phyloP scores from a whole-genome alignment of 2,797 vertebrate species.

The Dromococcyx pavoninus region DNA sequence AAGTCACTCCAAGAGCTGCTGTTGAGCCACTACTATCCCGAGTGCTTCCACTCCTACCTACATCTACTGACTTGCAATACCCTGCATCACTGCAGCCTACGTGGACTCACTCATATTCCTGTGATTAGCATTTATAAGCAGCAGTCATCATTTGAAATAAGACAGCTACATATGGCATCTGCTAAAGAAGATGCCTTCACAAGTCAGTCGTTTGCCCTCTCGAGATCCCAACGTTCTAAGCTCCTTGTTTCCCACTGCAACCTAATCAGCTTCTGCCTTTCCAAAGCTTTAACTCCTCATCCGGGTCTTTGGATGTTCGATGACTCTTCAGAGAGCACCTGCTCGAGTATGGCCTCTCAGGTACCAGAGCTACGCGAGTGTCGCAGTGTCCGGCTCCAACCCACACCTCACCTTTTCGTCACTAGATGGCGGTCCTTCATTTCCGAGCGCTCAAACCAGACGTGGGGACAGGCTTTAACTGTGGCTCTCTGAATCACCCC shows the following conservation, averaged over 20 bases:
- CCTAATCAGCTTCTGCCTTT: not conserved
- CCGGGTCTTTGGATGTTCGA: not conserved
- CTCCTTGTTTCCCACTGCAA: not conserved
- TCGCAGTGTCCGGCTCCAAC: not conserved
- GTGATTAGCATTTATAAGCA: not conserved
- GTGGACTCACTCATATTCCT: not conserved
- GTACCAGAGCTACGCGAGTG: fast-evolving
- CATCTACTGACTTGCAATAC: not conserved
- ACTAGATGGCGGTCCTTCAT: slow-evolving; percentile 92
- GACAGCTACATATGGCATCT: not conserved
- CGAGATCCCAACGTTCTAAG: not conserved
- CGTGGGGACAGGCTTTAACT: slow-evolving; percentile 89
- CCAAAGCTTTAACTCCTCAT: not conserved
- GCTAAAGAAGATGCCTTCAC: not conserved
- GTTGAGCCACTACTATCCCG: not conserved
- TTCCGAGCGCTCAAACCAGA: slow-evolving; percentile 97
- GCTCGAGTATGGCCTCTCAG: fast-evolving
- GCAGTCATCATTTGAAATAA: not conserved
- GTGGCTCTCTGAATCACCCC: slow-evolving; percentile 93
- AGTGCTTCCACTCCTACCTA: not conserved
- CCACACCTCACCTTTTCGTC: slow-evolving; percentile 83
- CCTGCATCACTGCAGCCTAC: not conserved
- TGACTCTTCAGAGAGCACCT: not conserved
- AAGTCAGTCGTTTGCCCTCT: not conserved
- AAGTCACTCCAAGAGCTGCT: not conserved